phyloP scores from a whole-genome alignment of 2,888 invertebrate species.

The Ferdinandea cuprea region DNA sequence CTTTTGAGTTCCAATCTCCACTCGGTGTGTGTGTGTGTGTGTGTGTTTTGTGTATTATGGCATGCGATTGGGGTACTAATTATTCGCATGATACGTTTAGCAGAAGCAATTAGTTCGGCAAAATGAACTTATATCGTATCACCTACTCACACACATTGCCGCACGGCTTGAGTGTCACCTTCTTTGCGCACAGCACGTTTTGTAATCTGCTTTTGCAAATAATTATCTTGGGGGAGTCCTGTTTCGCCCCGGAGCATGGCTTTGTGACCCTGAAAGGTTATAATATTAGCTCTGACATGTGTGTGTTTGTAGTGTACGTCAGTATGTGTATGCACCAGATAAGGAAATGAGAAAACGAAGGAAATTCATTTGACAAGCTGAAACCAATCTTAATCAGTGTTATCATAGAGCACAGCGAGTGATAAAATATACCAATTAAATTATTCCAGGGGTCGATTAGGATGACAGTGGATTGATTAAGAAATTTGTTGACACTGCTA shows the following conservation, averaged over 20 bases:
- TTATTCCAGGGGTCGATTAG: slow-evolving; percentile 31
- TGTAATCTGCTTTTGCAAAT: slow-evolving; percentile 63
- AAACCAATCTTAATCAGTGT: slow-evolving; percentile 53
- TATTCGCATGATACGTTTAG: slow-evolving; percentile 67
- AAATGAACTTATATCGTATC: slow-evolving; percentile 56
- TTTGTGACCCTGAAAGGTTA: slow-evolving; percentile 59
- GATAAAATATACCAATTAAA: slow-evolving; percentile 54
- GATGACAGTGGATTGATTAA: not conserved
- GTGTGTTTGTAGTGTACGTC: slow-evolving; percentile 8
- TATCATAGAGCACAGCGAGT: slow-evolving; percentile 20
- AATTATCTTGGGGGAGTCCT: slow-evolving; percentile 52
- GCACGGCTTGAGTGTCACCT: slow-evolving; percentile 49
- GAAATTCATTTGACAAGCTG: slow-evolving; percentile 32
- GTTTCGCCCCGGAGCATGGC: slow-evolving; percentile 19
- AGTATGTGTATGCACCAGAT: not conserved
- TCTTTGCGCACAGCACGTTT: slow-evolving; percentile 63
- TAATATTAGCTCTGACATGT: slow-evolving; percentile 21
- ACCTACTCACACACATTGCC: not conserved
- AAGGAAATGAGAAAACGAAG: slow-evolving; percentile 12
- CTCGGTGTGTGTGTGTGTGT: no score
- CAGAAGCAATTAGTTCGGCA: slow-evolving; percentile 63
- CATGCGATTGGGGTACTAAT: slow-evolving; percentile 58
- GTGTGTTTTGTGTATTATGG: slow-evolving; percentile 40
- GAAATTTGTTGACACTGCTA: not conserved
- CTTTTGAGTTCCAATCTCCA: slow-evolving; percentile 55